Evolutionary conservation across 2,797 vertebrate species (phyloP).

Genomic region (Peromyscus attwateri): DNA sequence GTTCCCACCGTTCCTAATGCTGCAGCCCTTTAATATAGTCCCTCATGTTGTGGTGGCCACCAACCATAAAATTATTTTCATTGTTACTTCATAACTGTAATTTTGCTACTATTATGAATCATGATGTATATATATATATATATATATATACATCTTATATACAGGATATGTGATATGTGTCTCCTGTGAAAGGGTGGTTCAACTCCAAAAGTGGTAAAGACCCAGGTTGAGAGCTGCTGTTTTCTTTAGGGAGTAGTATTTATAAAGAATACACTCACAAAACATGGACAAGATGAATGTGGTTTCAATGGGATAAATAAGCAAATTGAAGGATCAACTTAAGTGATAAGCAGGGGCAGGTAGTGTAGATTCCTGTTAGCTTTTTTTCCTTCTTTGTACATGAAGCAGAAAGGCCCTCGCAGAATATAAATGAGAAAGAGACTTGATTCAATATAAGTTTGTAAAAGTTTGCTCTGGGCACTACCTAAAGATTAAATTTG

Average conservation of each 20-base stretch:
- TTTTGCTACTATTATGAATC: neutral
- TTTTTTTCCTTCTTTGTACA: neutral
- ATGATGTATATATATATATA: no score
- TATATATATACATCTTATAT: no score
- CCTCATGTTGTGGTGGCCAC: neutral
- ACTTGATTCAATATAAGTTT: neutral
- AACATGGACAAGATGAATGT: neutral
- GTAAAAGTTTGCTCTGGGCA: neutral
- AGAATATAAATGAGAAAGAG: neutral
- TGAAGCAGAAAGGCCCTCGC: neutral
- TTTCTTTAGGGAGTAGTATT: neutral
- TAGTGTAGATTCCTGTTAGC: neutral
- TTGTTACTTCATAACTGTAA: neutral
- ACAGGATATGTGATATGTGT: neutral
- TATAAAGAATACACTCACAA: neutral
- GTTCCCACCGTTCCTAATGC: neutral
- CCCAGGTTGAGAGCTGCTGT: no score
- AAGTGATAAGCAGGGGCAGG: no score
- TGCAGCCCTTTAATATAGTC: neutral
- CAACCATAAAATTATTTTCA: neutral
- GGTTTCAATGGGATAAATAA: neutral
- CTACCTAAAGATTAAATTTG: neutral
- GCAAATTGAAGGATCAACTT: neutral
- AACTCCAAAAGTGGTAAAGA: neutral
- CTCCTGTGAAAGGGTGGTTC: neutral